Evolutionary conservation across 1,140 invertebrate genomes (phyloP), one percentile per base, ranked within the genome.

Genomic region (Temnothorax longispinosus): DNA sequence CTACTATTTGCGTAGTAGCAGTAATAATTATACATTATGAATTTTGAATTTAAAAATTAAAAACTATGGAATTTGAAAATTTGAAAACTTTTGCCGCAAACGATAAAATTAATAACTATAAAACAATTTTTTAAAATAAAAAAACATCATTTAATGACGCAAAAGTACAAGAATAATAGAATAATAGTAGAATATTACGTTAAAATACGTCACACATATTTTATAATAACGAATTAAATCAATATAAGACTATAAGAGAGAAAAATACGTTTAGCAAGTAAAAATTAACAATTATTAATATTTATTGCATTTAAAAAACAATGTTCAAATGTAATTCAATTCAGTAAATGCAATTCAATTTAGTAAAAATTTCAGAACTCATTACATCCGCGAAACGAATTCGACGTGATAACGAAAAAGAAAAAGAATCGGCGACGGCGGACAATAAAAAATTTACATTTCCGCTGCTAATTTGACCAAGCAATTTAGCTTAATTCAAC

Each of bases 361-460:
- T 60, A 60, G 32, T 50, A 47, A 74, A 72, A 82, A 74, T 84
- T 60, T 0, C 50, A 15, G 10, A 35, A 47, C 15, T 54, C 54
- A 60, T 50, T 60, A 82, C 35, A 6, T 35, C 1, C 52, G 60
- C 52, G 11, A 35, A 71, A 32, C 3, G 11, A 72, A 58, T 60
- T 56, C n/a, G 62, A 69, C 27, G 11, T 7, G 15, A 6, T 72
- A 44, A 69, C 15, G 18, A 32, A 81, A 74, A 80, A 15, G 41
- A 27, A 54, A 3, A 80, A 27, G 18, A 47, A 1, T 5, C 21
- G 21, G 7, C 50, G 15, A 56, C 15, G 15, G 15, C 10, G 18
- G 10, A 82, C 35, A 74, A 82, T 74, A 74, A 82, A 27, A 82
- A 82, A 82, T 82, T 47, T 82, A 58, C 54, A 74, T 74, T 72